Evolutionary conservation across 2,113 vertebrate genomes (phyloP).

Genomic region (Hemiprocne comata): DNA sequence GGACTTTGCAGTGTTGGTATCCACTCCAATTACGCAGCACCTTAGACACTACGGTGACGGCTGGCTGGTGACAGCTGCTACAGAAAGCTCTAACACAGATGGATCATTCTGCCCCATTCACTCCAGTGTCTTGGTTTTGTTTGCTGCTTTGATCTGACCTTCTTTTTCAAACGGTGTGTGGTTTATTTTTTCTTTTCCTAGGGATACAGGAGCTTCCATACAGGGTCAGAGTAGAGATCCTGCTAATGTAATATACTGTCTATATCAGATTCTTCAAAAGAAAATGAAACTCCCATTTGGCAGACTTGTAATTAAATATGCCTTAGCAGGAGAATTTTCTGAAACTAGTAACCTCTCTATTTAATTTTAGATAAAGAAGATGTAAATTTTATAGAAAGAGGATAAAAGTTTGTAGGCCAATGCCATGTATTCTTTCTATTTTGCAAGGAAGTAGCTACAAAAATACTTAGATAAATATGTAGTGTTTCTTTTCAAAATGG

Average conservation of each 20-base stretch:
- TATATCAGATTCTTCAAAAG: neutral
- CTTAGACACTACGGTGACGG: neutral
- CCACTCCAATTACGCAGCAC: neutral
- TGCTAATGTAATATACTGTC: neutral
- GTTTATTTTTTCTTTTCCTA: neutral
- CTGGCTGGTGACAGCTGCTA: neutral
- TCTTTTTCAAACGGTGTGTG: neutral
- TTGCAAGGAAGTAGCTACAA: neutral
- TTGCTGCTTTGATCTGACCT: constrained; percentile 8
- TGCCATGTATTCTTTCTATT: neutral
- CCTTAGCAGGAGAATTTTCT: neutral
- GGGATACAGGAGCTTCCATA: neutral
- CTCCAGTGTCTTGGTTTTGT: neutral
- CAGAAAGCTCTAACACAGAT: neutral
- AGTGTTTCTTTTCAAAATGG: neutral
- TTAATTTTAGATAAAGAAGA: constrained; percentile 49
- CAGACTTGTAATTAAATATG: constrained; percentile 17
- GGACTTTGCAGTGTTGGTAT: neutral
- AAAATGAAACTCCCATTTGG: constrained; percentile 2
- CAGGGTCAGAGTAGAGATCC: neutral
- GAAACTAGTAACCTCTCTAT: neutral
- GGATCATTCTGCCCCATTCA: neutral
- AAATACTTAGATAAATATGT: neutral
- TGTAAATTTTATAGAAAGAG: neutral
- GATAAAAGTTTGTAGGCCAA: neutral